phyloP scores from a whole-genome alignment of 1,140 invertebrate species.

The Aphidius gifuensis region DNA sequence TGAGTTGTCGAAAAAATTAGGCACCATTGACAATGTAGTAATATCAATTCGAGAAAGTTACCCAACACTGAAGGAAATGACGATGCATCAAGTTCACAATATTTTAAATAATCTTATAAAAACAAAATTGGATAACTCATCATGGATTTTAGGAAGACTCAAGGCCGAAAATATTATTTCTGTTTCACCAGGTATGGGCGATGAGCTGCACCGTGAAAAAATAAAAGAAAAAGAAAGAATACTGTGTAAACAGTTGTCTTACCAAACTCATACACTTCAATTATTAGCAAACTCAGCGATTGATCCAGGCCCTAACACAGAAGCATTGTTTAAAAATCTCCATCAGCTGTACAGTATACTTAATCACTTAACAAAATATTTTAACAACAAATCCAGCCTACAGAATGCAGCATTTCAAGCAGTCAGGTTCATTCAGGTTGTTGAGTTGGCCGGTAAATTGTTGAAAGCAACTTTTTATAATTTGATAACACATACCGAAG shows the following conservation, averaged over 20 bases:
- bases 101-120: slow-evolving; percentile 46
- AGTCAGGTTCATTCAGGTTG: slow-evolving; percentile 57
- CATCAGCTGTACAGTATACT: slow-evolving; percentile 50
- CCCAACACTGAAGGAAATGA: slow-evolving; percentile 47
- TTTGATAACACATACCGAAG: slow-evolving; percentile 57
- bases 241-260: slow-evolving; percentile 52
- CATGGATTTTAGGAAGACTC: slow-evolving; percentile 49
- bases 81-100: slow-evolving; percentile 40
- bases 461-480: slow-evolving; percentile 57
- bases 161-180: slow-evolving; percentile 49
- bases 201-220: slow-evolving; percentile 43
- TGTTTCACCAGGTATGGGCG: slow-evolving; percentile 35
- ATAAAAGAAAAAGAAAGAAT: slow-evolving; percentile 51
- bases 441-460: slow-evolving; percentile 59
- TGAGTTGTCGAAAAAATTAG: slow-evolving; percentile 45
- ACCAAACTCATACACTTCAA: slow-evolving; percentile 47
- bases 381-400: slow-evolving; percentile 44
- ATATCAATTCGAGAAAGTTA: slow-evolving; percentile 29
- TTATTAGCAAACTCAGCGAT: slow-evolving; percentile 44
- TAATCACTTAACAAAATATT: slow-evolving; percentile 55
- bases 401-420: slow-evolving; percentile 52
- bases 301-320: slow-evolving; percentile 43
- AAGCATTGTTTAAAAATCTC: slow-evolving; percentile 54
- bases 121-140: slow-evolving; percentile 49
- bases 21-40: slow-evolving; percentile 41